Evolutionary conservation across 1,140 invertebrate genomes (phyloP).

Genomic region (Frieseomelitta varia): DNA sequence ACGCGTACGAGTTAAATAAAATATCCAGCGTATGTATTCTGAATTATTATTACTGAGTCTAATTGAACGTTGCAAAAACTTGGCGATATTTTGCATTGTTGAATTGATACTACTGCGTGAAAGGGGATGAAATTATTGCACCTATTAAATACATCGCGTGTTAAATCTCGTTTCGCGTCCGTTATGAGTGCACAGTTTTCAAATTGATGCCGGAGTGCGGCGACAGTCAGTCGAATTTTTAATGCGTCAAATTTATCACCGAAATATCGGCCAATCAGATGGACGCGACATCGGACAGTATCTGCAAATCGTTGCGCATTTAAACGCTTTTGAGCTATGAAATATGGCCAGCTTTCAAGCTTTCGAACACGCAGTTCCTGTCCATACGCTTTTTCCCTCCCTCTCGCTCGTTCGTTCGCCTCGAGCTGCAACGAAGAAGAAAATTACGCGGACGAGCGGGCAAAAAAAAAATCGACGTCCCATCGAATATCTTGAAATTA

Average conservation of each 20-base stretch:
- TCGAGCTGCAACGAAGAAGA: background rate
- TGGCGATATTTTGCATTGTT: background rate
- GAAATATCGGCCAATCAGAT: slow-evolving; percentile 22
- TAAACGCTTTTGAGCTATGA: slow-evolving; percentile 33
- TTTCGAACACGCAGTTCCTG: background rate
- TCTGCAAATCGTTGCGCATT: slow-evolving; percentile 31
- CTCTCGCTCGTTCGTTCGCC: background rate
- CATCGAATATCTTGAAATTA: background rate
- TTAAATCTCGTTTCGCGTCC: background rate
- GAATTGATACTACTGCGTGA: background rate
- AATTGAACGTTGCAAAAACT: background rate
- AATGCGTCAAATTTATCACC: slow-evolving; percentile 26
- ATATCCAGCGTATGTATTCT: background rate
- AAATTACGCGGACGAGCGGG: background rate
- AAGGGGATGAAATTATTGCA: background rate
- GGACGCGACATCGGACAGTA: background rate
- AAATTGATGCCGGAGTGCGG: background rate
- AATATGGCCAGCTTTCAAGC: slow-evolving; percentile 25
- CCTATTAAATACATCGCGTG: background rate
- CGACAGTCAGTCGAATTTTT: background rate
- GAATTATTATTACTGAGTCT: background rate
- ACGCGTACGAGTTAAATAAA: background rate
- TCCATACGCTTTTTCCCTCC: too few relatives aligned
- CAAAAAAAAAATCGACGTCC: slow-evolving; percentile 1
- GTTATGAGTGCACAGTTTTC: background rate